phyloP scores from a whole-genome alignment of 2,113 vertebrate genomes.

The Oryzias melastigma region DNA sequence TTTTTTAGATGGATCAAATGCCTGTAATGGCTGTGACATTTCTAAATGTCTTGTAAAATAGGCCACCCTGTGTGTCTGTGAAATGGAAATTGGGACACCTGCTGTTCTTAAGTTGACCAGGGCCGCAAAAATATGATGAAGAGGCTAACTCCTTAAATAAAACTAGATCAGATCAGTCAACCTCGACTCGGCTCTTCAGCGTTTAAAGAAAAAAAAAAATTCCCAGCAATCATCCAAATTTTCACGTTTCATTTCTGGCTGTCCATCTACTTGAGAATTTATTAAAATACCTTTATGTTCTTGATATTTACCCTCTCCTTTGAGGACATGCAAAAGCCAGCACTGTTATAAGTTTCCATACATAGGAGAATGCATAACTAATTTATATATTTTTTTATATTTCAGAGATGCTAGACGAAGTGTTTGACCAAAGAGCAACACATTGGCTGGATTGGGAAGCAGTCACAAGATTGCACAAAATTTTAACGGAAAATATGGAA shows the following conservation, averaged over 20 bases:
- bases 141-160: conserved; percentile 58
- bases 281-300: no score
- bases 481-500: no score
- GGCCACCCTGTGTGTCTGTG: conserved; percentile 42
- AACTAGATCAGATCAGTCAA: conserved; percentile 58
- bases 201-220: conserved; percentile 38
- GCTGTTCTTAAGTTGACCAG: conserved; percentile 51
- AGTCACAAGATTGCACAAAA: no score
- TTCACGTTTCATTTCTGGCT: conserved; percentile 10
- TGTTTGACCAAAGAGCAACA: no score
- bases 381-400: no score
- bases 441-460: no score
- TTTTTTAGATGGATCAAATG: conserved; percentile 18
- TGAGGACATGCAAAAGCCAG: no score
- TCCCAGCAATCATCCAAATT: conserved; percentile 35
- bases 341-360: no score
- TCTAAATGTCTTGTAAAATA: conserved; percentile 62
- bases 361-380: no score
- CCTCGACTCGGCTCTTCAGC: conserved; percentile 48
- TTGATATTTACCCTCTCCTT: no score
- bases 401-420: no score
- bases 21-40: conserved; percentile 62
- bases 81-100: conserved; percentile 52
- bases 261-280: no score
- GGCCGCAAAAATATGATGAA: conserved; percentile 40